Percentiles rank a stretch among this genome's conserved stretches.
Evolutionary conservation across 2,888 invertebrate species (phyloP).

Genomic region (Cantharis rustica): DNA sequence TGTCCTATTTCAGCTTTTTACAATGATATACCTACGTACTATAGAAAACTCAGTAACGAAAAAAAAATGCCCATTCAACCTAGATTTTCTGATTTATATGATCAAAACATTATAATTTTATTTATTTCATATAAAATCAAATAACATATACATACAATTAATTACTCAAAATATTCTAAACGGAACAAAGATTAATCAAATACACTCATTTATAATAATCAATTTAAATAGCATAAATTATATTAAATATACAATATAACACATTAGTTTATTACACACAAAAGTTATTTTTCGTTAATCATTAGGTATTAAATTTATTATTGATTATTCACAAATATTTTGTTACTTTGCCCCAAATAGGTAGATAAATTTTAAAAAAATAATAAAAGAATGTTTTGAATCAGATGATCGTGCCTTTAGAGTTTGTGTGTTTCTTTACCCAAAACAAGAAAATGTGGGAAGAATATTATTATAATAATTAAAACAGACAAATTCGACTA

Average conservation of each 20-base stretch:
- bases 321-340: neutral
- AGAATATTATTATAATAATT: neutral
- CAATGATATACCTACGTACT: too few relatives aligned
- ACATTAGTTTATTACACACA: neutral
- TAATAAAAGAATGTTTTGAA: too few relatives aligned
- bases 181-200: neutral
- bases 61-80: too few relatives aligned
- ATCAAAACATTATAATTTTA: neutral
- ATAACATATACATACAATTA: neutral
- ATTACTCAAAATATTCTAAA: neutral
- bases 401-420: too few relatives aligned
- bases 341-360: neutral
- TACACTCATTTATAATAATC: neutral
- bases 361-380: neutral
- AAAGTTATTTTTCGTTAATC: neutral
- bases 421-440: neutral
- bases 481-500: neutral
- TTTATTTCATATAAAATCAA: neutral
- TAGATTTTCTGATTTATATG: too few relatives aligned
- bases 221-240: neutral
- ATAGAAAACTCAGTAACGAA: too few relatives aligned
- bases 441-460: neutral
- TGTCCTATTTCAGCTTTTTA: too few relatives aligned
- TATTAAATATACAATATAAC: neutral
- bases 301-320: neutral